phyloP scores from a whole-genome alignment of 2,888 invertebrate genomes.

The Uloborus plumipes region DNA sequence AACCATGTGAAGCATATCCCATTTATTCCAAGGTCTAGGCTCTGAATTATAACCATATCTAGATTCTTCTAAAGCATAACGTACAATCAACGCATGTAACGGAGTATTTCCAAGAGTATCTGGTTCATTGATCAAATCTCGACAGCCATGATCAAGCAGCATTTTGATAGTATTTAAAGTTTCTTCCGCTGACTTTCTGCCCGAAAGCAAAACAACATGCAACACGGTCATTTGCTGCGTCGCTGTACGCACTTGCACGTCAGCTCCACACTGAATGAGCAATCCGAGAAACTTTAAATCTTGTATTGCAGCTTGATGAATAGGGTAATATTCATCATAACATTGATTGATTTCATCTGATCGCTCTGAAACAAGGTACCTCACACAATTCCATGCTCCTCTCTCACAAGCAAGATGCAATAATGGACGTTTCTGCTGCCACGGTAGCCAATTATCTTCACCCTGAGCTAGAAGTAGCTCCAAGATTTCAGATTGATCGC shows the following conservation, averaged over 20 bases:
- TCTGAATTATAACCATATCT: constrained; percentile 76
- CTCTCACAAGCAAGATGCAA: constrained; percentile 80
- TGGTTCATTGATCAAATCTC: constrained; percentile 80
- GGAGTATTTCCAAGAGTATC: constrained; percentile 83
- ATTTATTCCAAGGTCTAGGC: constrained; percentile 77
- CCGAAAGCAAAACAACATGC: constrained; percentile 76
- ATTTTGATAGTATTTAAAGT: constrained; percentile 79
- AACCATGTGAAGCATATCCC: constrained; percentile 81
- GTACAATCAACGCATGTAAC: constrained; percentile 77
- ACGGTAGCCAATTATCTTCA: constrained; percentile 80
- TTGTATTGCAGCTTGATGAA: constrained; percentile 81
- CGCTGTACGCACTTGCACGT: constrained; percentile 79
- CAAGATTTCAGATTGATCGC: constrained; percentile 79
- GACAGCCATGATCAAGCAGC: constrained; percentile 80
- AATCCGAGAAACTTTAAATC: constrained; percentile 78
- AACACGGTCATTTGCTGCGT: constrained; percentile 79
- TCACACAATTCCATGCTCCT: constrained; percentile 81
- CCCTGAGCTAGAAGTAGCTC: constrained; percentile 79
- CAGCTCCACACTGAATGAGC: constrained; percentile 77
- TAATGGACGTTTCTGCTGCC: constrained; percentile 75
- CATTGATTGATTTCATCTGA: constrained; percentile 78
- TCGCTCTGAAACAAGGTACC: constrained; percentile 78
- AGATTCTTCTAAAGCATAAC: constrained; percentile 80
- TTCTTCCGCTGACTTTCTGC: constrained; percentile 80
- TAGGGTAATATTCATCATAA: constrained; percentile 83